Conservation (phyloP, 2,888 invertebrate genomes). For the Cheilosia urbana region DNA sequence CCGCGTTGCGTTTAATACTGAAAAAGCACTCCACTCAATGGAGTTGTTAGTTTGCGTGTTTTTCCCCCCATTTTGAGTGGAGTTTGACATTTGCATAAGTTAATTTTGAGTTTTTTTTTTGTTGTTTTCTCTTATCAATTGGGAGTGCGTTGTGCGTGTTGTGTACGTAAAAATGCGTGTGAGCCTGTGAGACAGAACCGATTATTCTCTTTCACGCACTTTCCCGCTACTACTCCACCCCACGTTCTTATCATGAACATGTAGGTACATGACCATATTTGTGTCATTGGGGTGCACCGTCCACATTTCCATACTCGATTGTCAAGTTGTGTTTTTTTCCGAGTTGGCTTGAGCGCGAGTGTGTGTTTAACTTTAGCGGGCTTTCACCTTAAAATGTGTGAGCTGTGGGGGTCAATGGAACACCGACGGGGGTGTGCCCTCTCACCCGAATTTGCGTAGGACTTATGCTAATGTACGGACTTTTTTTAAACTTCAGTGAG, state of each 20-base stretch:
- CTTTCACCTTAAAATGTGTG: conserved; percentile 55
- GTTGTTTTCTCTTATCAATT: conserved; percentile 13
- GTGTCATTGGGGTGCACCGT: conserved; percentile 36
- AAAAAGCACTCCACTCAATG: conserved; percentile 15
- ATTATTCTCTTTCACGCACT: conserved; percentile 14
- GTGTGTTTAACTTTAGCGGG: conserved; percentile 44
- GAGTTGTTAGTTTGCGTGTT: conserved; percentile 23
- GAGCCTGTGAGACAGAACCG: conserved; percentile 22
- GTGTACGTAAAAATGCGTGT: conserved; percentile 16
- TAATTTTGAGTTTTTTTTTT: conserved; percentile 17
- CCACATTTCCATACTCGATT: conserved; percentile 8
- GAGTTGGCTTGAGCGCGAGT: conserved; percentile 5
- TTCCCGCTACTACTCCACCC: neutral
- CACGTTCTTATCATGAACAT: neutral
- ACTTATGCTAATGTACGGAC: neutral
- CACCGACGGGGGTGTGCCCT: conserved; percentile 43
- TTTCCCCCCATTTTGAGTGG: neutral
- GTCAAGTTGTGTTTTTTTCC: neutral
- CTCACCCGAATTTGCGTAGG: neutral
- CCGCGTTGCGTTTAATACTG: conserved; percentile 26
- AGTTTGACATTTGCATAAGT: conserved; percentile 37
- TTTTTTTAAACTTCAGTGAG: neutral
- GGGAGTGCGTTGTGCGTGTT: conserved; percentile 25
- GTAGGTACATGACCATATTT: neutral
- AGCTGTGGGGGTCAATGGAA: conserved; percentile 61